These are phyloP conservation scores for Microcebus tavaratra DNA, from an alignment of 2,113 vertebrate species.

Conservation along the genomic window DNA sequence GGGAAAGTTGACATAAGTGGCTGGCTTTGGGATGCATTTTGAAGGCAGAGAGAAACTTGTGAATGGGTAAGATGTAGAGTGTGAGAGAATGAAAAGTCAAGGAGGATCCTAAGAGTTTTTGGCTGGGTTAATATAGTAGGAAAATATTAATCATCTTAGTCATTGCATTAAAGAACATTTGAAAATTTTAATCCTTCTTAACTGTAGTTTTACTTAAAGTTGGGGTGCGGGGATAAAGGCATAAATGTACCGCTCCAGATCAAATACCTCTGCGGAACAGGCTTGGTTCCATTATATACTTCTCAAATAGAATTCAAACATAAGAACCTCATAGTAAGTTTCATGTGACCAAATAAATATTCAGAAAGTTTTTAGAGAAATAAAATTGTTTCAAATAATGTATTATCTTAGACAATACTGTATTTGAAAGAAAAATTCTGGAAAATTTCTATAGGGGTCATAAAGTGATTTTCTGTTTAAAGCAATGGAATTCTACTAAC, in stretches of 20 bases:
- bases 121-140: background rate
- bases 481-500: background rate
- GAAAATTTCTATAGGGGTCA: background rate
- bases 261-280: background rate
- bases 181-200: background rate
- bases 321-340: background rate
- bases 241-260: background rate
- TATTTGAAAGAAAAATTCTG: background rate
- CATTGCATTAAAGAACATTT: background rate
- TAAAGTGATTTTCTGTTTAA: background rate
- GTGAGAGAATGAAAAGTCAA: background rate
- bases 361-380: background rate
- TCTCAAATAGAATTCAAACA: background rate
- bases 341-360: background rate
- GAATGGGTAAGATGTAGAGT: background rate
- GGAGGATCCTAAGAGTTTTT: background rate
- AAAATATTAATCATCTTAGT: background rate
- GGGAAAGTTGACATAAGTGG: background rate
- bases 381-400: background rate
- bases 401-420: background rate
- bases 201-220: background rate
- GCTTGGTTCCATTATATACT: background rate
- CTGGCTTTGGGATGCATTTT: background rate
- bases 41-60: background rate
- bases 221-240: no score